phyloP scores from a whole-genome alignment of 2,797 vertebrate species.

The Hippocampus kuda region DNA sequence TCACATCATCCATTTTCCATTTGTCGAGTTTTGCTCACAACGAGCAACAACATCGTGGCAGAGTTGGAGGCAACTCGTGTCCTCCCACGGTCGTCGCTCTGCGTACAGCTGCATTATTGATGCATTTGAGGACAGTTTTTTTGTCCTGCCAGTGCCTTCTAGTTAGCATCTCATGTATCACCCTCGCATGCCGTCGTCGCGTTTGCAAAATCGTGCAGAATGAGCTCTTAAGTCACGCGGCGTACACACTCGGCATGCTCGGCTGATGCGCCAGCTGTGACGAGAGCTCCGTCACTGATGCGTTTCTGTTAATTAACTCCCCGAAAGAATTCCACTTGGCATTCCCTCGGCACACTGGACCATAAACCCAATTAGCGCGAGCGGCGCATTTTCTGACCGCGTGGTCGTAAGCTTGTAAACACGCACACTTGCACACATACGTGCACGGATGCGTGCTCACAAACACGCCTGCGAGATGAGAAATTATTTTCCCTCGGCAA shows the following conservation, averaged over 20 bases:
- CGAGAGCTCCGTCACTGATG: not conserved
- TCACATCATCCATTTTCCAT: too few relatives aligned
- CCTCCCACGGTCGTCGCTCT: not conserved
- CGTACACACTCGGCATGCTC: not conserved
- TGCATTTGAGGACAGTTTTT: not conserved
- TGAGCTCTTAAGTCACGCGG: slow-evolving; percentile 1
- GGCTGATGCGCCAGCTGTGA: slow-evolving; percentile 7
- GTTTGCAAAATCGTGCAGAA: slow-evolving; percentile 8
- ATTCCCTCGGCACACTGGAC: slow-evolving; percentile 1
- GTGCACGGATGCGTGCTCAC: too few relatives aligned
- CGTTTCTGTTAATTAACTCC: slow-evolving; percentile 5
- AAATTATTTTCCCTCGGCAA: too few relatives aligned
- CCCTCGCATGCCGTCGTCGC: not conserved
- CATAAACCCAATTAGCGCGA: slow-evolving; percentile 1
- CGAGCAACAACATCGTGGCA: too few relatives aligned
- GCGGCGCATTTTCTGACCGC: not conserved
- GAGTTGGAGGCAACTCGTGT: not conserved
- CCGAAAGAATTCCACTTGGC: slow-evolving; percentile 4
- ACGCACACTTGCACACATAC: not conserved
- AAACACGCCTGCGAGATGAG: too few relatives aligned
- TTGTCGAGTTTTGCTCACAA: too few relatives aligned
- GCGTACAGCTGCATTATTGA: not conserved
- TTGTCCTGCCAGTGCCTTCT: not conserved
- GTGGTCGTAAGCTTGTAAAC: not conserved
- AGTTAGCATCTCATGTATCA: not conserved